These are phyloP conservation scores for Cotesia vestalis DNA, from an alignment of 1,140 invertebrate species.

Conservation along the genomic window DNA sequence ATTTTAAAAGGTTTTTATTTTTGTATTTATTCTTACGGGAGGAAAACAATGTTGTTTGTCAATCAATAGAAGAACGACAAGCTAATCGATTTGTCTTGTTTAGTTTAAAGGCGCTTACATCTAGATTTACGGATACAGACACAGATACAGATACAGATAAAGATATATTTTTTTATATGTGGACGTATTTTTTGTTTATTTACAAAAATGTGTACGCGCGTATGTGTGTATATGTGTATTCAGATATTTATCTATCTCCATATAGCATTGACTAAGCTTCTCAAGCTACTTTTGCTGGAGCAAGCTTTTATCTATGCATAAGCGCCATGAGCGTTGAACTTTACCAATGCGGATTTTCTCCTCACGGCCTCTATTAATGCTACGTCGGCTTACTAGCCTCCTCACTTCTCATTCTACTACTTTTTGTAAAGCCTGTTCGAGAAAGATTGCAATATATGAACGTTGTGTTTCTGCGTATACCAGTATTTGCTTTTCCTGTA, in stretches of 20 bases:
- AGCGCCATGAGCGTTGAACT: slow-evolving; percentile 42
- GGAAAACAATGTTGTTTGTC: too few species aligned
- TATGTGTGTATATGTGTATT: slow-evolving; percentile 16
- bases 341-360: slow-evolving; percentile 40
- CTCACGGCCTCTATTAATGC: slow-evolving; percentile 40
- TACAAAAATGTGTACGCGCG: background rate
- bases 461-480: too few species aligned
- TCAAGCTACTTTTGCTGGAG: slow-evolving; percentile 30
- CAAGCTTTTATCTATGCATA: slow-evolving; percentile 44
- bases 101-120: too few species aligned
- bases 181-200: background rate
- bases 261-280: slow-evolving; percentile 4
- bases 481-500: too few species aligned
- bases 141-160: background rate
- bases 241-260: background rate
- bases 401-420: background rate
- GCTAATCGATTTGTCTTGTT: too few species aligned
- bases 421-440: slow-evolving; percentile 2
- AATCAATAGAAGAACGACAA: too few species aligned
- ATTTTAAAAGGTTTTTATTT: too few species aligned
- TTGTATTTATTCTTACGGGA: too few species aligned
- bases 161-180: background rate
- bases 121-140: too few species aligned
- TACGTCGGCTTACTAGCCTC: slow-evolving; percentile 34
- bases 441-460: slow-evolving; percentile 17